Conservation (phyloP, 1,140 invertebrate genomes). For the Aphelinus atriplicis region DNA sequence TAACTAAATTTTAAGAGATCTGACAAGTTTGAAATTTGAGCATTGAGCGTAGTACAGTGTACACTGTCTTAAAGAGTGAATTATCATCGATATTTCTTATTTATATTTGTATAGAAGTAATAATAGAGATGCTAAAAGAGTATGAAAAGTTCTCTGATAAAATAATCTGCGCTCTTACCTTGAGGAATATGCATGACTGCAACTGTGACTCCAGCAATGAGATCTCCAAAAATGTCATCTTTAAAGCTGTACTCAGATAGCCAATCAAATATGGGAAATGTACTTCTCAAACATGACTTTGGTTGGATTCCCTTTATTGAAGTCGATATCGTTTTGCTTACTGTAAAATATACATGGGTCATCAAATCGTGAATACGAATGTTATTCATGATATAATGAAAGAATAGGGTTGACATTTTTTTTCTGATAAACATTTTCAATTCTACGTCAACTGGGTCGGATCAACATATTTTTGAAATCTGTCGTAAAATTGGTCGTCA, state of each 20-base stretch:
- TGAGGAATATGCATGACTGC: slow-evolving; percentile 86
- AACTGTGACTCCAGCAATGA: slow-evolving; percentile 74
- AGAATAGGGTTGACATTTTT: neutral
- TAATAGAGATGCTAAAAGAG: too few relatives aligned
- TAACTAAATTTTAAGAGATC: too few relatives aligned
- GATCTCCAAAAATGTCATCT: slow-evolving; percentile 67
- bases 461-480: too few relatives aligned
- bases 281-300: slow-evolving; percentile 49
- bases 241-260: slow-evolving; percentile 68
- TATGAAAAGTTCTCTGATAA: neutral
- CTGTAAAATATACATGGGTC: slow-evolving; percentile 10
- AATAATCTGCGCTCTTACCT: slow-evolving; percentile 62
- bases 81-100: too few relatives aligned
- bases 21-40: too few relatives aligned
- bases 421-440: too few relatives aligned
- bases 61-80: too few relatives aligned
- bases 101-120: too few relatives aligned
- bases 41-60: too few relatives aligned
- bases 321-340: slow-evolving; percentile 36
- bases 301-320: slow-evolving; percentile 50
- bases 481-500: too few relatives aligned
- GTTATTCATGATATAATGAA: slow-evolving; percentile 7
- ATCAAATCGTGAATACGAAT: slow-evolving; percentile 7
- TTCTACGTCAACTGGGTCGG: too few relatives aligned
- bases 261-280: slow-evolving; percentile 69